Conservation (phyloP, 1,140 invertebrate species). For the Lepidurus packardi region DNA sequence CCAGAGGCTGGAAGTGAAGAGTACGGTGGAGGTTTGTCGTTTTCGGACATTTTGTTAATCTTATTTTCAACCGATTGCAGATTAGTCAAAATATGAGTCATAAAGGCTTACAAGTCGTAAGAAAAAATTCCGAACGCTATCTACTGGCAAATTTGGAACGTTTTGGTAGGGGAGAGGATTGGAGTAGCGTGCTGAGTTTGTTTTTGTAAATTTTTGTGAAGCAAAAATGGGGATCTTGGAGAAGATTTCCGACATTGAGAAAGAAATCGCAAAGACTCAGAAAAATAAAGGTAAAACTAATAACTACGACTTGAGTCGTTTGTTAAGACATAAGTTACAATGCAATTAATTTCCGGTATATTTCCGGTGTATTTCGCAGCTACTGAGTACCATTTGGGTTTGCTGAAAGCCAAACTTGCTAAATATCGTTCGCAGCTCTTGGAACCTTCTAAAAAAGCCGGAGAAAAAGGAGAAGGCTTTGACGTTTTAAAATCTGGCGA, state of each 20-base stretch:
- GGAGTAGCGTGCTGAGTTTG: not conserved
- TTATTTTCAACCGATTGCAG: not conserved
- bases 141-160: not conserved
- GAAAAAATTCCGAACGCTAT: not conserved
- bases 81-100: not conserved
- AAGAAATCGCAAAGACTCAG: slow-evolving; percentile 95
- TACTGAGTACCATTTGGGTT: slow-evolving; percentile 97
- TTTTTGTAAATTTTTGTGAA: not conserved
- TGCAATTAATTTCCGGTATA: slow-evolving; percentile 7
- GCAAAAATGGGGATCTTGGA: slow-evolving; percentile 88
- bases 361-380: slow-evolving; percentile 71
- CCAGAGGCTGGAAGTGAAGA: not conserved
- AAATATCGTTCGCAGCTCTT: slow-evolving; percentile 93
- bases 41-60: not conserved
- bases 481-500: slow-evolving; percentile 99
- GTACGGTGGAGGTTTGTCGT: not conserved
- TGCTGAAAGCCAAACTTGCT: slow-evolving; percentile 96
- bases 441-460: slow-evolving; percentile 84
- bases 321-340: not conserved
- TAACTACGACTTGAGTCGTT: slow-evolving; percentile 9
- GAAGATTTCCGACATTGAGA: slow-evolving; percentile 96
- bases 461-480: slow-evolving; percentile 98
- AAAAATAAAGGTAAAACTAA: slow-evolving; percentile 92
- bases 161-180: not conserved
- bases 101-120: not conserved